Base-by-base conservation (phyloP, 2,113 vertebrate species). In the Charadrius vociferus region DNA sequence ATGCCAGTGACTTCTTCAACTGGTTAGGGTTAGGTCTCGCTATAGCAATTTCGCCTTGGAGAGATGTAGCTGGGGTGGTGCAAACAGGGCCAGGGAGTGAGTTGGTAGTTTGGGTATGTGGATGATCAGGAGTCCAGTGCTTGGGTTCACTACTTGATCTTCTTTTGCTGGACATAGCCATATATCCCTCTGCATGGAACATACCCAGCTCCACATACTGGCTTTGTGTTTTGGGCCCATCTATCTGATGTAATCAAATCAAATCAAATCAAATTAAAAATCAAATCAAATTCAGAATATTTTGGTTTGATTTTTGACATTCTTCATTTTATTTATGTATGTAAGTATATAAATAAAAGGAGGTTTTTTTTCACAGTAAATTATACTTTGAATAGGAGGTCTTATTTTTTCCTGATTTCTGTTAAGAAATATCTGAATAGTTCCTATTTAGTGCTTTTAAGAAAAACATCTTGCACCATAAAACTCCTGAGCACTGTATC, bases 311-410 rank as follows among this genome's bases (percentile, higher is more conserved):
- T 15, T 81, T 93, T 81, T 78, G 6, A 52, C 43, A 36, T 59
- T 47, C 22, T 58, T 43, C 49, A 19, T 49, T 82, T 77, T 41
- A 27, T 43, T 37, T 82, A 29, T n/a, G 11, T 36, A 32, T 16
- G 12, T 22, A 80, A 49, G 80, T 24, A 39, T 4, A 43, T 24
- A 13, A 39, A 52, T 34, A 62, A 71, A 83, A 52, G 3, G 9
- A 50, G 0, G 9, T 0, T 0, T 10, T 63, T 61, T 66, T 85
- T 27, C 39, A 9, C 7, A 55, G 43, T 41, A 75, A 93, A 63
- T 80, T 80, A 49, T 27, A 14, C 8, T 92, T 73, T 11, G 20
- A 86, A 9, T 6, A 83, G 5, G 12, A 65, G 49, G 12, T 30
- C 8, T 7, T 78, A 0, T 7, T 62, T 90, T 79, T 71, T 66